A percentile compares a stretch with the other conserved stretches of the same genome.
Evolutionary conservation across 2,888 invertebrate species (phyloP).

Genomic region (Altica lythri): DNA sequence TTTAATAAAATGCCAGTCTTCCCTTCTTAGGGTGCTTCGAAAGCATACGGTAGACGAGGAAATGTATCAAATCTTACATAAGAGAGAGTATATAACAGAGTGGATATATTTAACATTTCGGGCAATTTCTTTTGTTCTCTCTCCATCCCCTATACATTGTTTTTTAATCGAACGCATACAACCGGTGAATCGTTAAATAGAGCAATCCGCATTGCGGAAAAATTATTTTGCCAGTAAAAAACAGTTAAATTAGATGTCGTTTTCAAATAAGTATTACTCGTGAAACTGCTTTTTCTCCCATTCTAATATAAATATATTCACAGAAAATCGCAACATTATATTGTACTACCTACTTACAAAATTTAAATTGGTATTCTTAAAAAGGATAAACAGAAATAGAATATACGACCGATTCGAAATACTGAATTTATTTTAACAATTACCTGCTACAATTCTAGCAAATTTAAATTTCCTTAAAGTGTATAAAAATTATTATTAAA

Average conservation of each 20-base stretch:
- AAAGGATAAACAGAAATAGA: too few species aligned
- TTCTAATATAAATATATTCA: slow-evolving; percentile 17
- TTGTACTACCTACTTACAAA: too few species aligned
- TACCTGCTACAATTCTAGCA: too few species aligned
- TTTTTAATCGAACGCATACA: slow-evolving; percentile 43
- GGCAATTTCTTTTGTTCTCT: slow-evolving; percentile 37
- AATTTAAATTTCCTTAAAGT: too few species aligned
- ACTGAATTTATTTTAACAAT: too few species aligned
- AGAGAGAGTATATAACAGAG: slow-evolving; percentile 15
- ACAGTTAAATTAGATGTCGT: slow-evolving; percentile 41
- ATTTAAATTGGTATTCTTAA: too few species aligned
- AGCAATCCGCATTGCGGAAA: slow-evolving; percentile 43
- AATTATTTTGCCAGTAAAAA: slow-evolving; percentile 42
- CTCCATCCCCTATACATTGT: slow-evolving; percentile 40
- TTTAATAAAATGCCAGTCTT: slow-evolving; percentile 5
- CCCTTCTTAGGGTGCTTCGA: not conserved
- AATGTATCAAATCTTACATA: slow-evolving; percentile 26
- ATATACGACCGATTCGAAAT: too few species aligned
- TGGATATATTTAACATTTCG: slow-evolving; percentile 35
- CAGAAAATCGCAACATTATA: not conserved
- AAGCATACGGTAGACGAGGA: slow-evolving; percentile 12
- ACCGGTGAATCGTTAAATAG: slow-evolving; percentile 43
- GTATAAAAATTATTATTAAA: too few species aligned
- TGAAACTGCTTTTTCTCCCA: slow-evolving; percentile 20
- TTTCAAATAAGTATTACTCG: slow-evolving; percentile 30